A percentile compares a stretch with the other conserved stretches of the same genome.
Evolutionary conservation across 2,797 vertebrate genomes (phyloP).

Genomic region (Syndactyla subalaris): DNA sequence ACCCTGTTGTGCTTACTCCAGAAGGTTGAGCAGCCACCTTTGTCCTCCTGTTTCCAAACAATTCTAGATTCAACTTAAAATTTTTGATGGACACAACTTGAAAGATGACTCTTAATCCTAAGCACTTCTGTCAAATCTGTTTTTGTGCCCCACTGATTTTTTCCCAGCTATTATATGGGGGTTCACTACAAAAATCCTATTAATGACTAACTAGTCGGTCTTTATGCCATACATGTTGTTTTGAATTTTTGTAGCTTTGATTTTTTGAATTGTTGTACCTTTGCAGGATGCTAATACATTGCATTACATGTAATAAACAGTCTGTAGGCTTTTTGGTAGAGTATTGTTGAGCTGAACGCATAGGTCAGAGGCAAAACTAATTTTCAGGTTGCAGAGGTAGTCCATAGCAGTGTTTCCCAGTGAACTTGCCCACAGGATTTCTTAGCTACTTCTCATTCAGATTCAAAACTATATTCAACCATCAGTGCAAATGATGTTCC

Average conservation of each 20-base stretch:
- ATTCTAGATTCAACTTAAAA: neutral
- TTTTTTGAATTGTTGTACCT: neutral
- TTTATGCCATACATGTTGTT: neutral
- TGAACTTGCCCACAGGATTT: neutral
- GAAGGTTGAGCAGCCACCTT: neutral
- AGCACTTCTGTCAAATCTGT: neutral
- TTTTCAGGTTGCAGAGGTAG: neutral
- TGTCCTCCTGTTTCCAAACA: neutral
- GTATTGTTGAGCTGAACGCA: neutral
- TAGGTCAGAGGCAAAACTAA: neutral
- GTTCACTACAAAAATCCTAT: neutral
- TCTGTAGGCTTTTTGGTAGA: neutral
- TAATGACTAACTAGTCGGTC: neutral
- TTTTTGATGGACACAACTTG: neutral
- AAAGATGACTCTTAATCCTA: neutral
- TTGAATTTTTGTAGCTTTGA: neutral
- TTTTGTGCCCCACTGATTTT: neutral
- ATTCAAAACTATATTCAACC: neutral
- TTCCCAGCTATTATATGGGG: neutral
- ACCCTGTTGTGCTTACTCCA: neutral
- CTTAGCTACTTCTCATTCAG: neutral
- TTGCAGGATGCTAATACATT: neutral
- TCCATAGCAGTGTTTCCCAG: neutral
- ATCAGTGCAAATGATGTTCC: neutral
- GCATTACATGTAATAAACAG: neutral